Conservation (phyloP, 2,113 vertebrate species). For the Chroicocephalus ridibundus region DNA sequence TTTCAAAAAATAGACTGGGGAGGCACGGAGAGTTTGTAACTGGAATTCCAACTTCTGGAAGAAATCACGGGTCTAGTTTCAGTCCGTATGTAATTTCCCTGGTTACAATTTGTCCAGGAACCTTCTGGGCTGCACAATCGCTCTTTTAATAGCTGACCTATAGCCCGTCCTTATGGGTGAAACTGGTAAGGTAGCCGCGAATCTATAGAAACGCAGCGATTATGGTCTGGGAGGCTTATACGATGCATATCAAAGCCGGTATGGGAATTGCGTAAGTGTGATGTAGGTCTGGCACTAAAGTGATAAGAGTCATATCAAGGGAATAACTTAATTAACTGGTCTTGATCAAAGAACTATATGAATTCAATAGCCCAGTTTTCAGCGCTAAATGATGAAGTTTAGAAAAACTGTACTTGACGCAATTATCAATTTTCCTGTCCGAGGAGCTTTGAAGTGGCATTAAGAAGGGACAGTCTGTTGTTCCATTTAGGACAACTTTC, state of each 20-base stretch:
- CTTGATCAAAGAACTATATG: constrained; percentile 69
- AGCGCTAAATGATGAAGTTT: constrained; percentile 54
- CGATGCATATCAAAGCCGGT: constrained; percentile 52
- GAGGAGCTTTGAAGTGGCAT: constrained; percentile 64
- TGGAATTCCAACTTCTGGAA: not conserved
- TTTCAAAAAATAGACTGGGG: not conserved
- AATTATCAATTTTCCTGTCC: constrained; percentile 66
- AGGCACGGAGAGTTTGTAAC: not conserved
- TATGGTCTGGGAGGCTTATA: constrained; percentile 22
- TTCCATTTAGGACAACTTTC: constrained; percentile 30
- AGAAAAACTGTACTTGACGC: constrained; percentile 53
- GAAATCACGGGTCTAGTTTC: not conserved
- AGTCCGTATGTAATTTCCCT: not conserved
- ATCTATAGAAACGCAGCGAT: not conserved
- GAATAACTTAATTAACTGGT: constrained; percentile 73
- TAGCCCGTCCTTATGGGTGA: not conserved
- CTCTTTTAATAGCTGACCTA: not conserved
- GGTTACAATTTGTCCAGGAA: not conserved
- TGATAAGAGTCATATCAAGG: constrained; percentile 69
- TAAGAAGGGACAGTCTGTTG: constrained; percentile 49
- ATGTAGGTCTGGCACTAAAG: constrained; percentile 64
- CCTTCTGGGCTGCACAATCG: not conserved
- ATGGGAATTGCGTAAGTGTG: not conserved
- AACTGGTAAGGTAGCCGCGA: not conserved
- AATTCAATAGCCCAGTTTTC: constrained; percentile 68